Evolutionary conservation across 1,140 invertebrate genomes (phyloP).

Genomic region (Tachypleus tridentatus): DNA sequence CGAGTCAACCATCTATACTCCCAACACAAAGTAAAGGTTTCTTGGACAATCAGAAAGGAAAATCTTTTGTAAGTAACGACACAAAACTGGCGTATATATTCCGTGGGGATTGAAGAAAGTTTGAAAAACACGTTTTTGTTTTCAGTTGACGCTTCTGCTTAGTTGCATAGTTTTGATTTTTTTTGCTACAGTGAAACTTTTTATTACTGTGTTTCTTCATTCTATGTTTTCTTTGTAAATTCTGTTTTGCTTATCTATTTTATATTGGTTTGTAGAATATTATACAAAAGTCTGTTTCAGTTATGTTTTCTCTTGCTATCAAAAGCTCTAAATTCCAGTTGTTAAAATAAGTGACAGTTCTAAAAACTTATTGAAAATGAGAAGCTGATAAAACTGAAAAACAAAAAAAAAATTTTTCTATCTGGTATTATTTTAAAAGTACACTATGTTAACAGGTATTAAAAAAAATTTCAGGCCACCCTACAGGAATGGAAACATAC

Average conservation of each 20-base stretch:
- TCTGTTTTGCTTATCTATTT: not conserved
- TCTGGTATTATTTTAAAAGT: too few species aligned
- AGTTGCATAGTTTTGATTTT: not conserved
- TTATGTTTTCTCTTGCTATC: too few species aligned
- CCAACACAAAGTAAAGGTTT: slow-evolving; percentile 37
- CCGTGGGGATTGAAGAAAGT: not conserved
- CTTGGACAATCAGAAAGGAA: slow-evolving; percentile 27
- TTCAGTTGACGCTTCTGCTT: not conserved
- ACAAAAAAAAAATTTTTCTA: too few species aligned
- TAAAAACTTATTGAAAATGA: too few species aligned
- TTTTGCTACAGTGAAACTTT: not conserved
- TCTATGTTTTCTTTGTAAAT: slow-evolving; percentile 11
- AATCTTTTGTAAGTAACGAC: slow-evolving; percentile 30
- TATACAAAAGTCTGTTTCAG: too few species aligned
- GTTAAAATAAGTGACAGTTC: too few species aligned
- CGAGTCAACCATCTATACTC: slow-evolving; percentile 52
- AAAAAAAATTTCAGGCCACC: too few species aligned
- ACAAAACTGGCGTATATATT: slow-evolving; percentile 15
- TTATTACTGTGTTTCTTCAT: not conserved
- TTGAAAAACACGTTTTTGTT: slow-evolving; percentile 2
- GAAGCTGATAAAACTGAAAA: too few species aligned
- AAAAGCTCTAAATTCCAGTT: too few species aligned
- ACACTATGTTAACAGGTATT: too few species aligned
- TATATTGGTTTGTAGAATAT: too few species aligned
- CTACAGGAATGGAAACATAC: too few species aligned